These are phyloP conservation scores for Cosmia pyralina DNA, from an alignment of 2,888 invertebrate genomes.

Conservation along the genomic window DNA sequence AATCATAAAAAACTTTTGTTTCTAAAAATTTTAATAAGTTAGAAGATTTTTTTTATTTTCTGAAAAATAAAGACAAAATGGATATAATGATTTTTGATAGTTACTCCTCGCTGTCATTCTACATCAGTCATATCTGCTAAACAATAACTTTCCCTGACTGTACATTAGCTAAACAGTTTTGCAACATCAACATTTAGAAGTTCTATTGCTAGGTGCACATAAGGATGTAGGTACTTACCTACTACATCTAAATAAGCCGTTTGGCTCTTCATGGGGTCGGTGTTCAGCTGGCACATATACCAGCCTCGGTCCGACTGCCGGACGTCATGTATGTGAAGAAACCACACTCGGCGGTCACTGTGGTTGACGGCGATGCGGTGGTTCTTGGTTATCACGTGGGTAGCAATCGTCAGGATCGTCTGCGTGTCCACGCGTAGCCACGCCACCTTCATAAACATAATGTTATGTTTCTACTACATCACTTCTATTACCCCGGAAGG, in stretches of 20 bases:
- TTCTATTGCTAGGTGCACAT: constrained; percentile 2
- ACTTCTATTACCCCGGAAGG: neutral
- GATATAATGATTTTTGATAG: too few relatives aligned
- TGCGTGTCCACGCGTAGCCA: constrained; percentile 98
- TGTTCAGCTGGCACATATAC: constrained; percentile 98
- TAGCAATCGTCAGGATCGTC: constrained; percentile 97
- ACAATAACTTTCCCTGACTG: neutral
- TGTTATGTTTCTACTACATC: too few relatives aligned
- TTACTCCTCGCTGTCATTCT: neutral
- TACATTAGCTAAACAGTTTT: neutral
- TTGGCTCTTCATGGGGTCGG: constrained; percentile 98
- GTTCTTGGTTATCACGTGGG: constrained; percentile 97
- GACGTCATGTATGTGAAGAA: constrained; percentile 95
- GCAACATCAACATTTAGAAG: neutral
- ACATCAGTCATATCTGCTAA: neutral
- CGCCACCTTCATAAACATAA: constrained; percentile 91
- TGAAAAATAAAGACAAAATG: too few relatives aligned
- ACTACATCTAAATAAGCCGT: constrained; percentile 96
- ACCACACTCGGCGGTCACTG: constrained; percentile 96
- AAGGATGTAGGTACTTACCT: constrained; percentile 87
- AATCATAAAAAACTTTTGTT: too few relatives aligned
- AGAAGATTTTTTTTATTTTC: too few relatives aligned
- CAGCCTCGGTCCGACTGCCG: constrained; percentile 95
- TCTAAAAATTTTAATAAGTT: too few relatives aligned
- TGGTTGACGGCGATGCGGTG: constrained; percentile 96